These are phyloP conservation scores for Drosophila austrosaltans DNA, from an alignment of 2,888 invertebrate species.

Conservation along the genomic window DNA sequence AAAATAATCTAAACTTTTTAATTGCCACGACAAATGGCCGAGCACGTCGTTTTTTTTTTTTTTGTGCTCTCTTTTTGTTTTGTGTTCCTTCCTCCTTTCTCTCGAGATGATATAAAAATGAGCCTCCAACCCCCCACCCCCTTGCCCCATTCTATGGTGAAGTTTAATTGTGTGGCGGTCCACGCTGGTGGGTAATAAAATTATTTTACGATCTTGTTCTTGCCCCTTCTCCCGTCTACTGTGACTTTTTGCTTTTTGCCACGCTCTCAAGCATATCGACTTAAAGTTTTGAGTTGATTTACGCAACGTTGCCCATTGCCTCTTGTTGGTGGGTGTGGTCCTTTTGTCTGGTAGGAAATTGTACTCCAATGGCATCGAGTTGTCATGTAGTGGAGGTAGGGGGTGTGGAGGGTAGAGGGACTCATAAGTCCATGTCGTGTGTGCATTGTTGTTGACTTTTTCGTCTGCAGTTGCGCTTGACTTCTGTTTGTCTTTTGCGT, in stretches of 20 bases:
- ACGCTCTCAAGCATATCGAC: constrained; percentile 55
- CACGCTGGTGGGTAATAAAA: constrained; percentile 74
- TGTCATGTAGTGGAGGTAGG: neutral
- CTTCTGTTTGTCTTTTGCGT: constrained; percentile 33
- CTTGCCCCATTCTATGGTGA: constrained; percentile 33
- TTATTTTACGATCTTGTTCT: constrained; percentile 76
- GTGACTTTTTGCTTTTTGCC: neutral
- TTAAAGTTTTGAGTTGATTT: constrained; percentile 69
- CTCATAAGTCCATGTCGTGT: constrained; percentile 39
- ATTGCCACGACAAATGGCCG: constrained; percentile 72
- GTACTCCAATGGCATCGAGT: neutral
- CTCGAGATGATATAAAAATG: constrained; percentile 50
- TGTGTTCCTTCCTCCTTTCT: constrained; percentile 17
- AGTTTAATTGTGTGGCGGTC: constrained; percentile 75
- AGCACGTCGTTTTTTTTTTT: constrained; percentile 53
- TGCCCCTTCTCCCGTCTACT: constrained; percentile 9
- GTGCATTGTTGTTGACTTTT: constrained; percentile 61
- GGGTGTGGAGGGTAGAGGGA: neutral
- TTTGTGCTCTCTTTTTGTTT: neutral
- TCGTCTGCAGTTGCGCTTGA: constrained; percentile 44
- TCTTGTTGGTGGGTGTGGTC: constrained; percentile 34
- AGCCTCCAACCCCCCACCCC: neutral
- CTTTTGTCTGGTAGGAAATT: constrained; percentile 46
- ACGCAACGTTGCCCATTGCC: constrained; percentile 52
- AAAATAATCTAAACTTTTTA: constrained; percentile 75